Base-by-base conservation (phyloP, 2,797 vertebrate genomes). In the Okamejei kenojei region DNA sequence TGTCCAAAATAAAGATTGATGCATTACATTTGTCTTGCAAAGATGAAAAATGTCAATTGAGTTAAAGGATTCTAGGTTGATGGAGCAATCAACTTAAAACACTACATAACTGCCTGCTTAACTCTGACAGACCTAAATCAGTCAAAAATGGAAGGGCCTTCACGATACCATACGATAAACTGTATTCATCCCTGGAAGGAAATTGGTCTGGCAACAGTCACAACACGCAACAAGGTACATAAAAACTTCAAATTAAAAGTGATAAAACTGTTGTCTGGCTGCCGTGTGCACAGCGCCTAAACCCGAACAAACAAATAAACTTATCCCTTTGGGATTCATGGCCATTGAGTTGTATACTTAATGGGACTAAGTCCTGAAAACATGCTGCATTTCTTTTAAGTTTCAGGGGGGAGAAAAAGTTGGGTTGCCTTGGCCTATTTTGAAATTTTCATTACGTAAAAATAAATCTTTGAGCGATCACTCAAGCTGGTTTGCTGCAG, bases 401-500 rank as follows among this genome's bases (percentile, higher is more conserved):
- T 91, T 71, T 21, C 1, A 54, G 45, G 13, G 35, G 23, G 90
- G 35, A 73, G 23, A 76, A 71, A 71, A 45, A 35, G 35, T 90
- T 17, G 23, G 68, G 63, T 65, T 68, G 61, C 61, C 84, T 68
- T 29, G 29, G 71, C 26, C 45, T 58, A 76, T 54, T 45, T 92
- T 76, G 71, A 54, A 21, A 92, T 92, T 92, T 76, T 92, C 38
- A n/a, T 92, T 76, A 54, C n/a, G 5, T 29, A 23, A 76, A 76
- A 26, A 91, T 8, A 76, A 5, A 88, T 11, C 21, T 21, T 21
- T 13, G 11, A 76, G 4, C n/a, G 68, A 76, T 76, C 73, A 91
- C 17, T 65, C n/a, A 90, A 26, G 90, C 38, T 74, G 23, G 15
- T 38, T 91, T 91, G 88, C 68, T 9, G 54, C 73, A 10, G 88